These are phyloP conservation scores for Hylaea fasciaria DNA, from an alignment of 2,888 invertebrate genomes.

Conservation along the genomic window DNA sequence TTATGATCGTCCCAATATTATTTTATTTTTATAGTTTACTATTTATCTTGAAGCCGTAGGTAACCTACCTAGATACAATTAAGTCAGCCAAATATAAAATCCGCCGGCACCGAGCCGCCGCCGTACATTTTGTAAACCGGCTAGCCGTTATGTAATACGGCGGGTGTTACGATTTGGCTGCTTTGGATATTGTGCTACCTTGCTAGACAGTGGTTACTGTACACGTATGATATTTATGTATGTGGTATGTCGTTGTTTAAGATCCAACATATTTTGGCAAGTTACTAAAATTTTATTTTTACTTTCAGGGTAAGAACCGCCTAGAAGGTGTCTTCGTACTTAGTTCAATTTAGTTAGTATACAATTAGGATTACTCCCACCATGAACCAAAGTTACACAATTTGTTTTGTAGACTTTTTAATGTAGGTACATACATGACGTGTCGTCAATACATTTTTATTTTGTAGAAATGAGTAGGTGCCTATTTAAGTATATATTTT, in stretches of 20 bases:
- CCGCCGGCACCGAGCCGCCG: too few relatives aligned
- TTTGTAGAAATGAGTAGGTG: not conserved
- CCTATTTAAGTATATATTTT: not conserved
- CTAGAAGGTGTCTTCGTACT: slow-evolving; percentile 39
- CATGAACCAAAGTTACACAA: slow-evolving; percentile 28
- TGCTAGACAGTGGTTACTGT: too few relatives aligned
- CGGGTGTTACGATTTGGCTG: too few relatives aligned
- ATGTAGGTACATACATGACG: slow-evolving; percentile 4
- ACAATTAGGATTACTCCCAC: slow-evolving; percentile 35
- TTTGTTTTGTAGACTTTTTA: slow-evolving; percentile 12
- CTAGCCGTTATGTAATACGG: too few relatives aligned
- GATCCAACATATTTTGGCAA: slow-evolving; percentile 26
- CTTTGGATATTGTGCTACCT: too few relatives aligned
- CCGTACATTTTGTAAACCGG: too few relatives aligned
- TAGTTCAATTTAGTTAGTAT: slow-evolving; percentile 28
- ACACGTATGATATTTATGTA: too few relatives aligned
- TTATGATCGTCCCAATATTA: too few relatives aligned
- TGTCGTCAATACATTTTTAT: slow-evolving; percentile 3
- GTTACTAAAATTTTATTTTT: slow-evolving; percentile 44
- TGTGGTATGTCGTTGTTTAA: slow-evolving; percentile 8
- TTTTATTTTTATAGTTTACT: too few relatives aligned
- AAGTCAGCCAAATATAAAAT: too few relatives aligned
- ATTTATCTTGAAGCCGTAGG: too few relatives aligned
- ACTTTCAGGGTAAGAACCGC: slow-evolving; percentile 63
- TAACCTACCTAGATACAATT: too few relatives aligned